Evolutionary conservation across 2,888 invertebrate genomes (phyloP), one percentile per base, ranked within the genome.

Genomic region (Isotomurus palustris): DNA sequence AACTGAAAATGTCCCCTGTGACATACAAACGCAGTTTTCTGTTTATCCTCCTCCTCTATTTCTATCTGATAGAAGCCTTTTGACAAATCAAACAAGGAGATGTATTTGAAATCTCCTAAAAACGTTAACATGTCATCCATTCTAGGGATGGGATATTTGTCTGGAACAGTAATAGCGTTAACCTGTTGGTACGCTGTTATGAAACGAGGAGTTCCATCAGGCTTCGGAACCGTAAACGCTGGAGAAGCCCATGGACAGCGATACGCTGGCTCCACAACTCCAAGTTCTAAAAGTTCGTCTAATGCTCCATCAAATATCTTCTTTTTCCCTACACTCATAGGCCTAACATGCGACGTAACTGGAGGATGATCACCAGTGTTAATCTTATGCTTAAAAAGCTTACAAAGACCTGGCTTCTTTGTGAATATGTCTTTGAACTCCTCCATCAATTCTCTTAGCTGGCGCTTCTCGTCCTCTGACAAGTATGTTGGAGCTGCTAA

Each of bases 1-100:
- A 65, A 73, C 64, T 75, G 72, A 28, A 62, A 74, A 19, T 73
- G 27, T 12, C 51, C 51, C 12, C 25, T 2, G 17, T 41, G 40
- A 6, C 22, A 27, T 12, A 25, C 22, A 41, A 51, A 51, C 6
- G 51, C 51, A 10, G 51, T 51, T 40, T 40, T 38, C 3, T 35
- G 22, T 27, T 19, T 10, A 51, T 51, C 40, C 6, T 10, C 10
- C 17, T 4, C 5, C 2, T 8, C 22, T 6, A 51, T 25, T 12
- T 21, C 17, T 6, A 51, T 22, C 41, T 51, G 51, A 25, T 21
- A 40, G 22, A 10, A 51, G 6, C 51, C 51, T 19, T 41, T 51
- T 17, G 17, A 19, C 17, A 51, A 12, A 40, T 51, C 51, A 12
- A 40, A 38, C 19, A 24, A 2, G 14, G 27, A 12, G 14, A 51